Evolutionary conservation across 2,113 vertebrate genomes (phyloP).

Genomic region (Phocoena sinus): DNA sequence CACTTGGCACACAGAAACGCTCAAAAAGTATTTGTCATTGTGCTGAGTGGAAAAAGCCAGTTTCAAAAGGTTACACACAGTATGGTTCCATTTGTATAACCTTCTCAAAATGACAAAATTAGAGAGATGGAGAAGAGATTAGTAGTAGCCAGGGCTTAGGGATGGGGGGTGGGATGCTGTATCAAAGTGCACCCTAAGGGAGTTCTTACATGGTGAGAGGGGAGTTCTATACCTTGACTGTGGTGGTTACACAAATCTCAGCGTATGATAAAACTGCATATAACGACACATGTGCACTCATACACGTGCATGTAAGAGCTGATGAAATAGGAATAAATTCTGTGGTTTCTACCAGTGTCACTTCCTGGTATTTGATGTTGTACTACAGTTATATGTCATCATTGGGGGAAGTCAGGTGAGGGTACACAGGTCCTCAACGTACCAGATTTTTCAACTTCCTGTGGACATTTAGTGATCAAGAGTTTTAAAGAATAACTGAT

Average conservation of each 20-base stretch:
- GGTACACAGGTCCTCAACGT: background rate
- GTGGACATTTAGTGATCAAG: background rate
- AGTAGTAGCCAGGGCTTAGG: background rate
- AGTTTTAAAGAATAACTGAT: background rate
- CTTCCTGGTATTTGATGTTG: background rate
- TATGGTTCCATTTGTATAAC: background rate
- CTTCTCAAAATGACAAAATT: background rate
- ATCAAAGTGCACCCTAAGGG: background rate
- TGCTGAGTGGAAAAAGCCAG: background rate
- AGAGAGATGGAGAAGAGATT: background rate
- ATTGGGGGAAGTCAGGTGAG: background rate
- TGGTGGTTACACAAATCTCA: background rate
- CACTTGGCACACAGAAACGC: background rate
- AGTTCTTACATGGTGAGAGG: background rate
- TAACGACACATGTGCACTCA: background rate
- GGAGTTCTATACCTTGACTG: background rate
- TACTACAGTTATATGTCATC: no score
- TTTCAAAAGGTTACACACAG: background rate
- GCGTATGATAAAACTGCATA: background rate
- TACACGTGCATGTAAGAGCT: background rate
- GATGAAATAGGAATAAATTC: background rate
- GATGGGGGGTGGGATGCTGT: background rate
- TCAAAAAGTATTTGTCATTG: background rate
- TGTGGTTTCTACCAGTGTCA: background rate
- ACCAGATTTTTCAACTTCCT: background rate